Conservation (phyloP, 1,140 invertebrate genomes). For the Zaprionus gabonicus region DNA sequence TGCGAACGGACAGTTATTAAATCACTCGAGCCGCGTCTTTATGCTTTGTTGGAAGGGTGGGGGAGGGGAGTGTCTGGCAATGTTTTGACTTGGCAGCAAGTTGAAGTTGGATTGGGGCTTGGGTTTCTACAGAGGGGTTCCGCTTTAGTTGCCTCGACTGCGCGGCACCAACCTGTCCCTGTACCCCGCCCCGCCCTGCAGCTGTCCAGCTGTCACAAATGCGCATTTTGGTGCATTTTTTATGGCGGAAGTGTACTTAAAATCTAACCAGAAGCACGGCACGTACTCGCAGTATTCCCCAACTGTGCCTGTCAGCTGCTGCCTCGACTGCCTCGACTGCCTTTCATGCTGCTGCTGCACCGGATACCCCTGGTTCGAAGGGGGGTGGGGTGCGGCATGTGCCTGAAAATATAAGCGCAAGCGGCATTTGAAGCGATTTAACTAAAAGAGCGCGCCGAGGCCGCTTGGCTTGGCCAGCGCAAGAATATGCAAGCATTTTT, state of each 20-base stretch:
- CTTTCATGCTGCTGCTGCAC: conserved; percentile 13
- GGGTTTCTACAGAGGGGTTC: neutral
- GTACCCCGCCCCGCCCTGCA: neutral
- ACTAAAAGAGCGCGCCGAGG: conserved; percentile 51
- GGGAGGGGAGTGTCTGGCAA: neutral
- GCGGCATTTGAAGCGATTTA: conserved; percentile 53
- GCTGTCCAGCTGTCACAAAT: conserved; percentile 51
- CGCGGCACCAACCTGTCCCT: neutral
- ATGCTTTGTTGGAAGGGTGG: neutral
- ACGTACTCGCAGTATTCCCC: conserved; percentile 54
- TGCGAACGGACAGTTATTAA: conserved; percentile 37
- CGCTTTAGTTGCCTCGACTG: neutral
- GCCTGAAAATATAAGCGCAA: conserved; percentile 36
- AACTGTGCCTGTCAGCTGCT: conserved; percentile 58
- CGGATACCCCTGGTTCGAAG: conserved; percentile 9
- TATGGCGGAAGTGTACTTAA: conserved; percentile 59
- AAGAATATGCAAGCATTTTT: conserved; percentile 13
- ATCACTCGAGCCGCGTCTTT: conserved; percentile 13
- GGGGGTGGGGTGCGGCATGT: conserved; percentile 17
- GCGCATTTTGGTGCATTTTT: conserved; percentile 53
- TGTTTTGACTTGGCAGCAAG: neutral
- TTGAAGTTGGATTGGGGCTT: no score
- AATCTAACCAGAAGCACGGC: conserved; percentile 51
- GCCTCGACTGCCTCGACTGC: conserved; percentile 3
- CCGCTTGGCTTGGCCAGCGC: conserved; percentile 4